Conservation (phyloP, 1,140 invertebrate genomes). For the Mya arenaria region DNA sequence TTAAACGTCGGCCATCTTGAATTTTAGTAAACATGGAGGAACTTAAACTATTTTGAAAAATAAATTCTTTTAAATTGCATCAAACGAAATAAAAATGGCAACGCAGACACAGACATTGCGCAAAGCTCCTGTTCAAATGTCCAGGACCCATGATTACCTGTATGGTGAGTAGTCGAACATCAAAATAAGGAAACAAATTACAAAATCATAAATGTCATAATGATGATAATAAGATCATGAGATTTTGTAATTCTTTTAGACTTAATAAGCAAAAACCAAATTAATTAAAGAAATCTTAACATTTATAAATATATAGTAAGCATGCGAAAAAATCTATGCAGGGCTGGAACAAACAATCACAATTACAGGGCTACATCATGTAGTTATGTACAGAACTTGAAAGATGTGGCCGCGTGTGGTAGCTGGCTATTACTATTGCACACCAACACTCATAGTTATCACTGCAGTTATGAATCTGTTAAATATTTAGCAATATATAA, state of each 20-base stretch:
- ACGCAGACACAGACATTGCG: constrained; percentile 78
- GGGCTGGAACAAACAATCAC: neutral
- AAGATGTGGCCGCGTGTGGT: no score
- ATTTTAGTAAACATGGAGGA: no score
- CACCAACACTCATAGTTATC: no score
- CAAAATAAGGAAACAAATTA: no score
- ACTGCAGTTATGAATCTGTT: no score
- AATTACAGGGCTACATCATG: no score
- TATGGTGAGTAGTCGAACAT: constrained; percentile 77
- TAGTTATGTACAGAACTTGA: no score
- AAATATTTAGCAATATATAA: no score
- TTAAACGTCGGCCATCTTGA: no score
- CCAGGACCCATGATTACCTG: constrained; percentile 78
- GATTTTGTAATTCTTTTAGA: neutral
- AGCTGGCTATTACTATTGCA: no score
- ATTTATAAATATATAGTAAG: neutral
- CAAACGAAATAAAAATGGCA: constrained; percentile 67
- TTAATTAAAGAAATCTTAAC: neutral
- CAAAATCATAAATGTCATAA: no score
- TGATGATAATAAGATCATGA: no score
- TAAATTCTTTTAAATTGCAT: neutral
- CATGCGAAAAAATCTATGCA: neutral
- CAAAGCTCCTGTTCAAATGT: constrained; percentile 65
- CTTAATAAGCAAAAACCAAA: neutral
- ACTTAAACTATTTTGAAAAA: neutral